These are phyloP conservation scores for Spodoptera litura DNA, from an alignment of 1,140 invertebrate genomes.

Conservation along the genomic window DNA sequence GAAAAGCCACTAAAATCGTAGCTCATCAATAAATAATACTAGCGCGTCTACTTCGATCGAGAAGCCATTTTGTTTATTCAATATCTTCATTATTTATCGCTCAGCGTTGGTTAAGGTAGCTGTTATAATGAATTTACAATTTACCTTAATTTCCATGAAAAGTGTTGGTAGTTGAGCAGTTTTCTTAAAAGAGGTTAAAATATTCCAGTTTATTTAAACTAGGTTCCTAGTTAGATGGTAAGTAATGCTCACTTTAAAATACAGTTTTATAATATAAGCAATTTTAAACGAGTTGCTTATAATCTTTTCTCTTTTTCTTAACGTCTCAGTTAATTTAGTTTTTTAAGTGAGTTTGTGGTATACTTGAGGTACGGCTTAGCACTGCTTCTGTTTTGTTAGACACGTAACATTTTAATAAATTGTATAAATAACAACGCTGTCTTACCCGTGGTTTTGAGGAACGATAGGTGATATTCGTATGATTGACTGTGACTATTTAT, in stretches of 20 bases:
- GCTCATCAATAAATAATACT: too few relatives aligned
- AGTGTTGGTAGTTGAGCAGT: slow-evolving; percentile 66
- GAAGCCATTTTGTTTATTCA: slow-evolving; percentile 5
- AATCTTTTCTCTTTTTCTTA: slow-evolving; percentile 2
- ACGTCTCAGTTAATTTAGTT: slow-evolving; percentile 18
- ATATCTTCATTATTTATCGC: slow-evolving; percentile 42
- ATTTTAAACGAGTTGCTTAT: slow-evolving; percentile 45
- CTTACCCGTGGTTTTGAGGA: too few relatives aligned
- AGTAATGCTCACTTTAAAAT: slow-evolving; percentile 65
- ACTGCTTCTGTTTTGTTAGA: neutral
- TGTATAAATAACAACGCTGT: too few relatives aligned
- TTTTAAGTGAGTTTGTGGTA: slow-evolving; percentile 1
- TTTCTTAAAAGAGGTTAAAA: slow-evolving; percentile 76
- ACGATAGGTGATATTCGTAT: too few relatives aligned
- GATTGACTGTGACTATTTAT: too few relatives aligned
- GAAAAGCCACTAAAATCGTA: too few relatives aligned
- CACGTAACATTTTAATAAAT: too few relatives aligned
- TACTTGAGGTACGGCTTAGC: neutral
- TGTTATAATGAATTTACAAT: slow-evolving; percentile 74
- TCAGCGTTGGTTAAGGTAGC: slow-evolving; percentile 48
- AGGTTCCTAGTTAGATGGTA: slow-evolving; percentile 53
- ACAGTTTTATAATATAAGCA: slow-evolving; percentile 51
- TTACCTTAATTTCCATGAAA: slow-evolving; percentile 78
- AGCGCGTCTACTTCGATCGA: neutral
- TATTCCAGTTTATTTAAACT: slow-evolving; percentile 70